Evolutionary conservation across 2,113 vertebrate genomes (phyloP), one percentile per base, ranked within the genome.

Genomic region (Porphyrio hochstetteri): DNA sequence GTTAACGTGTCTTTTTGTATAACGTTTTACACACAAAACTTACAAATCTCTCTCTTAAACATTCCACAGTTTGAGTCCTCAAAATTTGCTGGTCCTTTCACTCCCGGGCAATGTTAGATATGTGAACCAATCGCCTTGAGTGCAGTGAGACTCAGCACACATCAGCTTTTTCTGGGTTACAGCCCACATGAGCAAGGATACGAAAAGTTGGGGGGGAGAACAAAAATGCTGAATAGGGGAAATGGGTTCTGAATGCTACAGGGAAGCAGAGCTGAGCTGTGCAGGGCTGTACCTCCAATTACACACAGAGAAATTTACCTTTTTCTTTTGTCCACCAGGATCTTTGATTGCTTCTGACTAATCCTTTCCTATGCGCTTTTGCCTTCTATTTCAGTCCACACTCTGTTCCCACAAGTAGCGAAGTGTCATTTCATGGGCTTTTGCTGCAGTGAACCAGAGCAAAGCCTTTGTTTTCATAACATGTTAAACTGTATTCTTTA

Each of bases 391-490:
- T 88, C 64, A 28, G 36, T 35, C 52, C 29, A 28, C 0, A 0
- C n/a, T 52, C 50, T 70, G 55, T 82, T 96, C 71, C 84, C 75
- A 67, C 76, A 83, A 90, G 85, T 36, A 83, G 76, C 29, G 75
- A 95, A 92, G 68, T 86, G 85, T 81, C 48, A 81, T 92, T 88
- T 75, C 27, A 6, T 25, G 55, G 60, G 93, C 91, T 83, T 88
- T 77, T 94, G 60, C 92, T 86, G 85, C 85, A 86, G 52, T 88
- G 93, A 93, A 78, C 64, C 79, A 88, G 82, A 82, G 88, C 52
- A 94, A 90, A 96, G 92, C 82, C 79, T 93, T 93, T 97, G 90
- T 95, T 96, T 96, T 94, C 79, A 64, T 88, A 92, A 88, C 79
- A 80, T n/a, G 42, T 44, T 92, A 93, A 95, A 94, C 53, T 83